These are phyloP conservation scores for Dicranocentrus wangi DNA, from an alignment of 2,888 invertebrate species.

Conservation along the genomic window DNA sequence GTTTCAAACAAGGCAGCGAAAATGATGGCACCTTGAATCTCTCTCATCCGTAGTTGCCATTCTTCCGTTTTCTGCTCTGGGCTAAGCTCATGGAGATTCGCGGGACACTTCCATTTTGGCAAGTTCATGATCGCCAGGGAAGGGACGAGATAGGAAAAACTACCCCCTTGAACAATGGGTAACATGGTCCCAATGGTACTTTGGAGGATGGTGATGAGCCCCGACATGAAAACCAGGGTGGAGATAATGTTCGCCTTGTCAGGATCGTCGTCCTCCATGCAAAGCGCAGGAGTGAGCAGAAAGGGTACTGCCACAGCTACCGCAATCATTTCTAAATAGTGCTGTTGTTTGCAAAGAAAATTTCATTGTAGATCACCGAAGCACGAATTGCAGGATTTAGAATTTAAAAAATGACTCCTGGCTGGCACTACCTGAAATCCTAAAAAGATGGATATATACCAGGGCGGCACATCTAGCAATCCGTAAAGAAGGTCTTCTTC, in stretches of 20 bases:
- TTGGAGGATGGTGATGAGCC: constrained; percentile 84
- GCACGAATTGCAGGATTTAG: too few relatives aligned
- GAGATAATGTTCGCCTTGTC: constrained; percentile 85
- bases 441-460: constrained; percentile 88
- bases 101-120: constrained; percentile 81
- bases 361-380: background rate
- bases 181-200: constrained; percentile 79
- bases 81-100: constrained; percentile 79
- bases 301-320: constrained; percentile 89
- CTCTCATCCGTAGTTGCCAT: constrained; percentile 86
- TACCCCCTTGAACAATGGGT: constrained; percentile 78
- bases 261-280: constrained; percentile 85
- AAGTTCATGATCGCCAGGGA: constrained; percentile 84
- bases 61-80: constrained; percentile 78
- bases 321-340: constrained; percentile 89
- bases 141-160: constrained; percentile 84
- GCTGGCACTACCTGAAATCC: constrained; percentile 82
- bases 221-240: constrained; percentile 88
- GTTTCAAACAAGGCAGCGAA: constrained; percentile 86
- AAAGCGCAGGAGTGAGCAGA: constrained; percentile 85
- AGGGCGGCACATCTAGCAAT: constrained; percentile 87
- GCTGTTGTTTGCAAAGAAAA: constrained; percentile 77
- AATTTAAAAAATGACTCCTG: too few relatives aligned
- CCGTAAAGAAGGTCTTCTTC: constrained; percentile 77
- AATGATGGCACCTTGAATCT: constrained; percentile 88